A percentile compares a stretch with the other conserved stretches of the same genome.
Conservation (phyloP, 2,888 invertebrate species). For the Agelastica alni region DNA sequence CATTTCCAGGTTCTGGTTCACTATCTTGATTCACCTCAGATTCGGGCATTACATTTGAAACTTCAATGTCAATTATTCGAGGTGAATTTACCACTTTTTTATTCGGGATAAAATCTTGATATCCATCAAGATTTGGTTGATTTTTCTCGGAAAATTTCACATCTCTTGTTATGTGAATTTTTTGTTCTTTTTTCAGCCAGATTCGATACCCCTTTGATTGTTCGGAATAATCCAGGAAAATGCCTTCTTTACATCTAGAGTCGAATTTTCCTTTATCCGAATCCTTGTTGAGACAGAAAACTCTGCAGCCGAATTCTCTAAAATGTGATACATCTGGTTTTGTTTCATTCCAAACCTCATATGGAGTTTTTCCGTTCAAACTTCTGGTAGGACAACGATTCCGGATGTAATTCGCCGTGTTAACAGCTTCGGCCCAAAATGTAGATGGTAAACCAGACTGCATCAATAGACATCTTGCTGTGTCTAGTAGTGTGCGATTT, state of each 20-base stretch:
- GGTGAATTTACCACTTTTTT: too few relatives aligned
- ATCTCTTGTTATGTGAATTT: conserved; percentile 32
- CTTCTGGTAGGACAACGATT: conserved; percentile 42
- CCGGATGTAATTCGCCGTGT: conserved; percentile 45
- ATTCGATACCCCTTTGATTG: conserved; percentile 39
- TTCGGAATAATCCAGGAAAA: conserved; percentile 39
- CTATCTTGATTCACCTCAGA: too few relatives aligned
- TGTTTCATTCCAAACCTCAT: conserved; percentile 37
- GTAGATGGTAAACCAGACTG: conserved; percentile 36
- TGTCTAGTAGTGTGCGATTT: conserved; percentile 15
- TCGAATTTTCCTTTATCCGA: conserved; percentile 39
- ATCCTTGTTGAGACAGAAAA: too few relatives aligned
- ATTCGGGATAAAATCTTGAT: too few relatives aligned
- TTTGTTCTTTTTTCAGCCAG: conserved; percentile 28
- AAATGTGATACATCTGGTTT: conserved; percentile 37
- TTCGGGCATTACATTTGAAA: too few relatives aligned
- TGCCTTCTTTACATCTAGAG: conserved; percentile 33
- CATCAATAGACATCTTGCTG: too few relatives aligned
- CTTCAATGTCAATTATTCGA: too few relatives aligned
- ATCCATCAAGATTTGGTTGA: too few relatives aligned
- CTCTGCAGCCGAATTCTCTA: conserved; percentile 40
- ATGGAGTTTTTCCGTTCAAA: conserved; percentile 37
- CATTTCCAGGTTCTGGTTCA: background rate
- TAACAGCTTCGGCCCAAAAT: conserved; percentile 49
- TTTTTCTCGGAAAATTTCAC: conserved; percentile 29